Base-by-base conservation (phyloP, 1,140 invertebrate species). In the Drosophila virilis region DNA sequence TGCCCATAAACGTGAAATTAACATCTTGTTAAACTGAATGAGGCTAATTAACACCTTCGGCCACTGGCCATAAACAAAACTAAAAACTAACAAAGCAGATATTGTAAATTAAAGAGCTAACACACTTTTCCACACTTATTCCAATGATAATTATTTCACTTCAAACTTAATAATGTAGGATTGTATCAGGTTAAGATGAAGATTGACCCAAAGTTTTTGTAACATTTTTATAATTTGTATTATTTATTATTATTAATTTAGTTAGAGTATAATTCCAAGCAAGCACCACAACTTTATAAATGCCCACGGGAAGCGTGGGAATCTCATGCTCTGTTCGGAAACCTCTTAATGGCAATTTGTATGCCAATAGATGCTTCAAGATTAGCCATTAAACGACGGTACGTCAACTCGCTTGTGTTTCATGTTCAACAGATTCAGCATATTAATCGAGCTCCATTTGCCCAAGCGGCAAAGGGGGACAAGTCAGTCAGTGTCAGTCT, bases 1-100 rank as follows among this genome's bases (percentile, higher is more conserved):
- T 89, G 84, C 66, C 77, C 84, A 90, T 88, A 84, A 88, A 88
- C 40, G 50, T 83, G 77, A 66, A 77, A 89, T 88, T 88, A 88
- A 83, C 83, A 88, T 80, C 84, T 88, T 88, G 81, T 88, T 83
- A 62, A 69, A 59, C 43, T 62, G 61, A 22, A 70, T 59, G 73
- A 54, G 79, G 54, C 83, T 79, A 88, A 84, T 88, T 90, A 84
- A 89, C 84, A 88, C 84, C 55, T 78, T 89, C 66, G 68, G 60
- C 72, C 83, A 78, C 46, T 83, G 83, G 73, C 42, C 80, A 74
- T 83, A 83, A 88, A 86, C 46, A 43, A 68, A 66, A 54, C 2
- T 52, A 78, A 51, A 74, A 77, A 55, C 32, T 55, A 74, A 59
- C 35, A 35, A 64, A 64, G 35, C 42, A 50, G 43, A 67, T 58